These are phyloP conservation scores for Coremacera marginata DNA, from an alignment of 2,888 invertebrate genomes.

Conservation along the genomic window DNA sequence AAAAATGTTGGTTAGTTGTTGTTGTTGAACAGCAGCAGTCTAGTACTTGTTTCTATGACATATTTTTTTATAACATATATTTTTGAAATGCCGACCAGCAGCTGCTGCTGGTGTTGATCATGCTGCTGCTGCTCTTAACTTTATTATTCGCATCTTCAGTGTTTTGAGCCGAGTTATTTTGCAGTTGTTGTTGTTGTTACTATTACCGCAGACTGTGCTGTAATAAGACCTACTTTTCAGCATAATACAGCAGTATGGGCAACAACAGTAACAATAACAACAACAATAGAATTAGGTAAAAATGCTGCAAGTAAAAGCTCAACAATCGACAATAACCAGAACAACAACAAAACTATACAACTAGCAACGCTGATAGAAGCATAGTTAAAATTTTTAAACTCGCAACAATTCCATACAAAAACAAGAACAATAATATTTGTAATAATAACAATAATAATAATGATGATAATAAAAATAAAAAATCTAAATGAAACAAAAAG, in stretches of 20 bases:
- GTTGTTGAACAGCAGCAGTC: background rate
- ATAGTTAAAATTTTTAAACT: too few relatives aligned
- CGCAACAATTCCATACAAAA: too few relatives aligned
- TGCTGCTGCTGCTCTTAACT: background rate
- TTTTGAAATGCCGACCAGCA: background rate
- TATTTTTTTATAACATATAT: constrained; percentile 9
- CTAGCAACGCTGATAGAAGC: too few relatives aligned
- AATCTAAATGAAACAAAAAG: constrained; percentile 36
- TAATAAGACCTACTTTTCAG: constrained; percentile 10
- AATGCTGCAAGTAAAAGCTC: background rate
- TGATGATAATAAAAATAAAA: background rate
- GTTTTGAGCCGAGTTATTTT: background rate
- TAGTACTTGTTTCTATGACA: background rate
- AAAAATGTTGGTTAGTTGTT: constrained; percentile 1
- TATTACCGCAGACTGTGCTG: background rate
- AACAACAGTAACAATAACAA: background rate
- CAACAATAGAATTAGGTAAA: background rate
- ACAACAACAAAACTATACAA: too few relatives aligned
- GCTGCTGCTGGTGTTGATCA: background rate
- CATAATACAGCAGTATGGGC: too few relatives aligned
- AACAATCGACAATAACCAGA: constrained; percentile 5
- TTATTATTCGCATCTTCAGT: constrained; percentile 8
- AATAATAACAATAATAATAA: constrained; percentile 17
- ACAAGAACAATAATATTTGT: background rate
- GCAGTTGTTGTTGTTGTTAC: background rate